Conservation (phyloP, 2,797 vertebrate genomes). For the Leptodactylus fallax region DNA sequence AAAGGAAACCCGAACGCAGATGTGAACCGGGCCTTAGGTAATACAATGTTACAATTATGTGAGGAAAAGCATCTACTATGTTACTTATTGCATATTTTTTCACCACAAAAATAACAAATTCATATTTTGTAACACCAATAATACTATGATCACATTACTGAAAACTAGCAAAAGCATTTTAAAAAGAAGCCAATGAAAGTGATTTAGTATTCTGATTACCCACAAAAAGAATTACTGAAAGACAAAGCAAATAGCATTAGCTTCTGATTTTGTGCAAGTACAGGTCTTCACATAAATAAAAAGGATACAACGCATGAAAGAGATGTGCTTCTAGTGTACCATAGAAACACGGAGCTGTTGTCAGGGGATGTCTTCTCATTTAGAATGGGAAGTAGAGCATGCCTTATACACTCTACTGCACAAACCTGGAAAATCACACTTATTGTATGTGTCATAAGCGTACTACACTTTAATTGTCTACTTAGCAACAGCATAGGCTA, state of each 20-base stretch:
- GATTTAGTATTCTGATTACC: not conserved
- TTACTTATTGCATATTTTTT: too few species aligned
- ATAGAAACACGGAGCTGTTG: slow-evolving; percentile 29
- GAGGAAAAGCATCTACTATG: too few species aligned
- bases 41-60: too few species aligned
- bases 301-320: not conserved
- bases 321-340: not conserved
- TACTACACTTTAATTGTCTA: not conserved
- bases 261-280: not conserved
- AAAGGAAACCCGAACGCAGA: too few species aligned
- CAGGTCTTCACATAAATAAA: too few species aligned
- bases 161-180: too few species aligned
- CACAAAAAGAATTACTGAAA: not conserved
- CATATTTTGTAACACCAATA: too few species aligned
- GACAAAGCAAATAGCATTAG: not conserved
- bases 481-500: not conserved
- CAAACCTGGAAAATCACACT: not conserved
- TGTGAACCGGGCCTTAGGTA: too few species aligned
- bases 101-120: too few species aligned
- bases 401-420: not conserved
- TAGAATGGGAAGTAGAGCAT: slow-evolving; percentile 6
- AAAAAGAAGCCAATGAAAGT: not conserved
- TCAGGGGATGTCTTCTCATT: not conserved
- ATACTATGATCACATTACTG: too few species aligned
- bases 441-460: not conserved